These are phyloP conservation scores for Leucoraja ocellata DNA, from an alignment of 2,797 vertebrate species.

Conservation along the genomic window DNA sequence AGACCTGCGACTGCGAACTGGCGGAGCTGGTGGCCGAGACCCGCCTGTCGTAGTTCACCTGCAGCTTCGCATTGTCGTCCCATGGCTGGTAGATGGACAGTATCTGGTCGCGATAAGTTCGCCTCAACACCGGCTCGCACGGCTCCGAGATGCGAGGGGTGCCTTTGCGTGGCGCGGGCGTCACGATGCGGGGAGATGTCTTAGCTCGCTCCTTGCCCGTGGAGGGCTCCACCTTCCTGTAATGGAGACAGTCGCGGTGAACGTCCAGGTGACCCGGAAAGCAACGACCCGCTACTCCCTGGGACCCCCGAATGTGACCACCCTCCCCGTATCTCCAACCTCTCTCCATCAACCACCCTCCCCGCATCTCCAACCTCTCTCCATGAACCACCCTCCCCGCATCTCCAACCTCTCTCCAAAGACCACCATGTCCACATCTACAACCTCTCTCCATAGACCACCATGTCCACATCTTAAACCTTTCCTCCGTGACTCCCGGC, in stretches of 20 bases:
- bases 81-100: background rate
- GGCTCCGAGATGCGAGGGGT: background rate
- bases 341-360: no score
- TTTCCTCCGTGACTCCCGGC: background rate
- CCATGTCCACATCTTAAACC: no score
- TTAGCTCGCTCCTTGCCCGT: rapidly evolving
- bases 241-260: background rate
- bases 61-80: background rate
- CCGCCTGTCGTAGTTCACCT: rapidly evolving
- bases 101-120: rapidly evolving
- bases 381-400: no score
- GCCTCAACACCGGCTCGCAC: rapidly evolving
- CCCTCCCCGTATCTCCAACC: no score
- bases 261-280: background rate
- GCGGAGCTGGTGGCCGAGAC: rapidly evolving
- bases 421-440: no score
- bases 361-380: no score
- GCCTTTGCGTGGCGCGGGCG: background rate
- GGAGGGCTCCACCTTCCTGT: background rate
- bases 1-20: no score
- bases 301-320: no score
- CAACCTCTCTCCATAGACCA: no score
- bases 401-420: no score
- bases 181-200: no score
- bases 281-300: background rate